A percentile compares a stretch with the other conserved stretches of the same genome.
Evolutionary conservation across 2,797 vertebrate genomes (phyloP).

Genomic region (Scarus forsteni): DNA sequence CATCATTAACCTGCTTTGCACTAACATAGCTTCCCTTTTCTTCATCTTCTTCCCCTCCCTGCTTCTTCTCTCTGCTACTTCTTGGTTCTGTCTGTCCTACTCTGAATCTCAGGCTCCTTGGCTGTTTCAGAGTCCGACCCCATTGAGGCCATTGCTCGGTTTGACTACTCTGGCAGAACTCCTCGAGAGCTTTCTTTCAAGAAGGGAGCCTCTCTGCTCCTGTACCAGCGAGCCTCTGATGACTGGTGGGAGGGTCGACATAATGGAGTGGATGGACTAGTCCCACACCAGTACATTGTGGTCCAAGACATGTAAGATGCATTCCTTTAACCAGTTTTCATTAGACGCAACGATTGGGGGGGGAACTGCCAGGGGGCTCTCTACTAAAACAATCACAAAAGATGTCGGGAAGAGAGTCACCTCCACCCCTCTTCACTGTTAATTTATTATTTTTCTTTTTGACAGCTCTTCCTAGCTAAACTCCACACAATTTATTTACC

Average conservation of each 20-base stretch:
- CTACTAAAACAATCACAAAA: no score
- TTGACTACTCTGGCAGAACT: slow-evolving; percentile 93
- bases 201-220: slow-evolving; percentile 92
- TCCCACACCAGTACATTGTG: slow-evolving; percentile 96
- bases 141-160: slow-evolving; percentile 93
- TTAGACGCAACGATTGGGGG: no score
- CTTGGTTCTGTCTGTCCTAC: slow-evolving; percentile 51
- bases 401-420: no score
- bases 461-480: no score
- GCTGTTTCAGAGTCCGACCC: slow-evolving; percentile 92
- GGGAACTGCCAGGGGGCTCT: no score
- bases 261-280: slow-evolving; percentile 91
- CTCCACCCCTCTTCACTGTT: no score
- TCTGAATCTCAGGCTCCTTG: slow-evolving; percentile 81
- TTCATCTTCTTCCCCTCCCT: slow-evolving; percentile 18
- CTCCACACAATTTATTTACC: no score
- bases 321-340: neutral
- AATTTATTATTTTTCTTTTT: no score
- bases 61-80: slow-evolving; percentile 32
- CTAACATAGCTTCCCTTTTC: slow-evolving; percentile 57
- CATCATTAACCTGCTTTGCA: slow-evolving; percentile 68
- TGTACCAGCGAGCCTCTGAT: slow-evolving; percentile 91
- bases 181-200: slow-evolving; percentile 94
- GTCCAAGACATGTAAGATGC: slow-evolving; percentile 92
- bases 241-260: slow-evolving; percentile 98